phyloP scores from a whole-genome alignment of 2,113 vertebrate species.

The Peromyscus maniculatus region DNA sequence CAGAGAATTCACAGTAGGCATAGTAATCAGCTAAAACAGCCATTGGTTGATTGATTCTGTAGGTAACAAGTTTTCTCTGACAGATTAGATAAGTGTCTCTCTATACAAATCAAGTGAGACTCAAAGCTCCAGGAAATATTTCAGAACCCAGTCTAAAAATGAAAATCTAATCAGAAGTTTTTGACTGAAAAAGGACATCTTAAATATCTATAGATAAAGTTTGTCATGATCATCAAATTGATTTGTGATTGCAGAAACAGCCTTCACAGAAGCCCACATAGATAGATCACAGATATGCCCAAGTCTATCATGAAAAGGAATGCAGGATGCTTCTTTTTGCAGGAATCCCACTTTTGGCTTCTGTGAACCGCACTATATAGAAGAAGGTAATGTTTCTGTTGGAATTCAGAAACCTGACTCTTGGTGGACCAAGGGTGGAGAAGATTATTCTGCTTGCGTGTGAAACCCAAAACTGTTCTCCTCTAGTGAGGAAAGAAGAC shows the following conservation, averaged over 20 bases:
- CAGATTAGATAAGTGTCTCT: slow-evolving; percentile 12
- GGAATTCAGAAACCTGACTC: background rate
- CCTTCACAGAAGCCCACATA: background rate
- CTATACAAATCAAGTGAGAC: background rate
- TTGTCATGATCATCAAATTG: background rate
- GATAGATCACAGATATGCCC: background rate
- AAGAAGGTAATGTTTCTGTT: background rate
- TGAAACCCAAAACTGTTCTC: background rate
- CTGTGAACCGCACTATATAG: background rate
- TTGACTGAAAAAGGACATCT: slow-evolving; percentile 50
- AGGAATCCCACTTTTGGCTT: background rate
- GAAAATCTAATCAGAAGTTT: background rate
- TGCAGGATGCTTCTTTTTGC: background rate
- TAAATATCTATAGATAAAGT: background rate
- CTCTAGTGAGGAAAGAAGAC: background rate
- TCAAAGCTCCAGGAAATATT: background rate
- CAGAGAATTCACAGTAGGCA: background rate
- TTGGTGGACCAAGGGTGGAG: background rate
- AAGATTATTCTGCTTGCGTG: background rate
- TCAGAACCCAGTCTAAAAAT: slow-evolving; percentile 1
- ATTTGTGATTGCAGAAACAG: background rate
- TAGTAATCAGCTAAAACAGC: background rate
- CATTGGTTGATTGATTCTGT: background rate
- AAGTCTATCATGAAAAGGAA: background rate
- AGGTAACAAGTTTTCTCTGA: background rate